Evolutionary conservation across 2,888 invertebrate species (phyloP), one percentile per base, ranked within the genome.

Genomic region (Liodrosophila aerea): DNA sequence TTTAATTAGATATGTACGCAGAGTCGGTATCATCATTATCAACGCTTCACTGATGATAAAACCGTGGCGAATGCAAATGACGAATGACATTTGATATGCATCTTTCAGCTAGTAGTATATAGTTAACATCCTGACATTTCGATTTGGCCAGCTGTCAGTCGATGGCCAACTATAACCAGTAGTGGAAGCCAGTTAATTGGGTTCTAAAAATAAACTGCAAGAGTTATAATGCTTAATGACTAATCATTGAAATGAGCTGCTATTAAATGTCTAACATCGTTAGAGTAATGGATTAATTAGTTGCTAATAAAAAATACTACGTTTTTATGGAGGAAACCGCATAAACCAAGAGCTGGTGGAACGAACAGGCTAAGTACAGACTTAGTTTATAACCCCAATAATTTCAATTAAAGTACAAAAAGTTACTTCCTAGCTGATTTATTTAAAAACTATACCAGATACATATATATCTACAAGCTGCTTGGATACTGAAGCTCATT

Each of bases 1-100:
- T 45, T 34, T 59, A 62, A 69, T 73, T 62, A 65, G 52, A 54
- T 47, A 47, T 37, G 40, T 41, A n/a, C 29, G 29, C n/a, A n/a
- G n/a, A n/a, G 36, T 22, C 22, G n/a, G 22, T 22, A 22, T 22
- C 63, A 57, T 66, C 66, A 83, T 85, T 81, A 80, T 67, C 64
- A 71, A 81, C 83, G 85, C 71, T 78, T 52, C 60, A 69, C 57
- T 46, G 64, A 56, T 46, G 64, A 56, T 53, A 65, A 68, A 69
- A 63, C 67, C 81, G 64, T 82, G 30, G 41, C 76, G 57, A 78
- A 75, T 64, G 73, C 67, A 63, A 75, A 73, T 75, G 71, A 53
- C 59, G 52, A 52, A 73, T 49, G 78, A 61, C 82, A 77, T 78
- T 77, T 63, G 78, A 77, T 64, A 77, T 72, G 85, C 68, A 77